Conservation (phyloP, 2,888 invertebrate species). For the Sphinx pinastri region DNA sequence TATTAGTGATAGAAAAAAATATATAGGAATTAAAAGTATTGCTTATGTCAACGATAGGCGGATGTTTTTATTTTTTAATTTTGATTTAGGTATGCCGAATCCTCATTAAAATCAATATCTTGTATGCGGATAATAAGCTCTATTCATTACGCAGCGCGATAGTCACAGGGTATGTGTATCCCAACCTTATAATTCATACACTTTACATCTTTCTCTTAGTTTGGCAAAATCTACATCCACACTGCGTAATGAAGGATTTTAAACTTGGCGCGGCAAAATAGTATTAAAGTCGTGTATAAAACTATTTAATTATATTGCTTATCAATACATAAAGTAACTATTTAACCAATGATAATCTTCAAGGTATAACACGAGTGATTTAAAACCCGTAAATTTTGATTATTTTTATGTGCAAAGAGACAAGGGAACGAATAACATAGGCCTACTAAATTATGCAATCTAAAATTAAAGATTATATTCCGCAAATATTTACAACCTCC, state of each 20-base stretch:
- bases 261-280: background rate
- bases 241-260: too few relatives aligned
- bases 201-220: too few relatives aligned
- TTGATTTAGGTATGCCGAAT: background rate
- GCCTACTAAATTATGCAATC: slow-evolving; percentile 7
- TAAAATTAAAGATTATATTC: slow-evolving; percentile 21
- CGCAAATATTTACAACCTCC: slow-evolving; percentile 5
- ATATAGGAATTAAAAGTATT: slow-evolving; percentile 29
- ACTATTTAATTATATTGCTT: slow-evolving; percentile 15
- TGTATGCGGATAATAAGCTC: background rate
- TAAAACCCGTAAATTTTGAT: background rate
- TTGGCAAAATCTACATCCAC: too few relatives aligned
- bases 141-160: too few relatives aligned
- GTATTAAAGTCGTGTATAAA: background rate
- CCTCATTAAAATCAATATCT: background rate
- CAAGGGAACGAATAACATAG: slow-evolving; percentile 8
- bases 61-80: slow-evolving; percentile 28
- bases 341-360: background rate
- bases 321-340: background rate
- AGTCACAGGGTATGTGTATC: too few relatives aligned
- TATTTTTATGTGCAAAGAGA: slow-evolving; percentile 16
- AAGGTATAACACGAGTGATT: background rate
- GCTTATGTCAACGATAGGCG: slow-evolving; percentile 33
- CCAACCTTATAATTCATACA: too few relatives aligned
- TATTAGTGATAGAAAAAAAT: slow-evolving; percentile 28